A percentile compares a stretch with the other conserved stretches of the same genome.
These are phyloP conservation scores for Phallusia fumigata DNA, from an alignment of 23 tunicate species.

Conservation along the genomic window DNA sequence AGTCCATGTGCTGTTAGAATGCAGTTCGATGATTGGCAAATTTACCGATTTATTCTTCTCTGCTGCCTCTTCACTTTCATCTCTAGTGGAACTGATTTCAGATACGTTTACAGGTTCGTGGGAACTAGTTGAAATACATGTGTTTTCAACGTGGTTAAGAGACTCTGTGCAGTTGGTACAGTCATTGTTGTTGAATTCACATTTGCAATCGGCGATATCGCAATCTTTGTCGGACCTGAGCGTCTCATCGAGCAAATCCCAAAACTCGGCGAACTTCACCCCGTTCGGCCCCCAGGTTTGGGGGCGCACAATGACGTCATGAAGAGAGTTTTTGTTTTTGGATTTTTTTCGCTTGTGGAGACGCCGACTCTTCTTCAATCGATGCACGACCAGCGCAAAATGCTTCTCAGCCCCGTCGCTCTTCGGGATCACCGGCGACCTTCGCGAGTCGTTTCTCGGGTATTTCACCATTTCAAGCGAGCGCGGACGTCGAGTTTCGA, in stretches of 20 bases:
- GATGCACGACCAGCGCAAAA: background rate
- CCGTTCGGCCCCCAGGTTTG: conserved; percentile 64
- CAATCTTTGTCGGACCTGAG: background rate
- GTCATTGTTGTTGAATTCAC: too few species aligned
- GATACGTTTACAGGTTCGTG: too few species aligned
- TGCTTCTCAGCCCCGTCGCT: background rate
- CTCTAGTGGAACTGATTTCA: too few species aligned
- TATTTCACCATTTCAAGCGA: background rate
- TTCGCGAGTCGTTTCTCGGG: background rate
- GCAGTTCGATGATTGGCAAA: too few species aligned
- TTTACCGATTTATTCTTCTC: too few species aligned
- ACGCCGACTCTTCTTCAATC: background rate
- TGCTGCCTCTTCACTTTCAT: too few species aligned
- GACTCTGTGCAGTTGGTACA: too few species aligned
- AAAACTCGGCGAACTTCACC: conserved; percentile 8
- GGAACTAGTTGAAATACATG: too few species aligned
- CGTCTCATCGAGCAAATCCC: background rate
- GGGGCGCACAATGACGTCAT: conserved; percentile 22
- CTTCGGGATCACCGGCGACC: background rate
- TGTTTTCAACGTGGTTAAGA: too few species aligned
- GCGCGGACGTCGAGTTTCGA: background rate
- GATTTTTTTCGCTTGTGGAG: background rate
- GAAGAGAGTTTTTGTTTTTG: background rate
- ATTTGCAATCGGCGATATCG: background rate
- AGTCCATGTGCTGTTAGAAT: too few species aligned